These are phyloP conservation scores for Drosophila willistoni DNA, from an alignment of 1,140 invertebrate species.

Conservation along the genomic window DNA sequence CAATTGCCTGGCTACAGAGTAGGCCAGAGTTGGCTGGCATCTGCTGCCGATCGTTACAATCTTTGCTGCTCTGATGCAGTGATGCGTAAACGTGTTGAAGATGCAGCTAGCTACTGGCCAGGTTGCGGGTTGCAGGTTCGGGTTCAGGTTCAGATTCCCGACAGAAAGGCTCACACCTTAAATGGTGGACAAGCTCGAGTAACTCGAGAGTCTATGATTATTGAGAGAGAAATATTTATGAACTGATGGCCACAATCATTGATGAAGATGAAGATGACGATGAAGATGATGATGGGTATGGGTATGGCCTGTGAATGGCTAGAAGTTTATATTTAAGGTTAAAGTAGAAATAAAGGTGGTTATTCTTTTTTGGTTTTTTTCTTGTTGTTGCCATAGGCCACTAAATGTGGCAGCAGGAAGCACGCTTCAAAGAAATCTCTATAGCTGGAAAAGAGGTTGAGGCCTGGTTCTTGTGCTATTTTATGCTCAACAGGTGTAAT, in stretches of 20 bases:
- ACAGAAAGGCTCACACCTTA: conserved; percentile 69
- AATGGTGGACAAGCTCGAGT: conserved; percentile 67
- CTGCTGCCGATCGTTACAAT: conserved; percentile 20
- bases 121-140: conserved; percentile 44
- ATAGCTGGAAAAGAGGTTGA: conserved; percentile 42
- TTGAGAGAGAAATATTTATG: conserved; percentile 75
- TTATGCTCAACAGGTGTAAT: conserved; percentile 72
- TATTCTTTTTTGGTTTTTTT: conserved; percentile 1
- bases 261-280: conserved; percentile 46
- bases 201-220: conserved; percentile 78
- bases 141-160: conserved; percentile 48
- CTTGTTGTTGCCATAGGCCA: conserved; percentile 29
- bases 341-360: conserved; percentile 23
- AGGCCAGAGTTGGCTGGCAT: conserved; percentile 37
- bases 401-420: conserved; percentile 60
- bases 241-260: conserved; percentile 70
- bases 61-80: conserved; percentile 29
- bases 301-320: conserved; percentile 54
- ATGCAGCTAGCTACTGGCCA: conserved; percentile 39
- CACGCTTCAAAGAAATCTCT: conserved; percentile 59
- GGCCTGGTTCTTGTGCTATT: conserved; percentile 4
- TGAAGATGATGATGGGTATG: conserved; percentile 33
- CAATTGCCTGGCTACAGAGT: no score
- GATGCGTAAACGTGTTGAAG: conserved; percentile 76
- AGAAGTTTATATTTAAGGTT: conserved; percentile 18